phyloP scores from a whole-genome alignment of 2,113 vertebrate species.

The Delphinus delphis region DNA sequence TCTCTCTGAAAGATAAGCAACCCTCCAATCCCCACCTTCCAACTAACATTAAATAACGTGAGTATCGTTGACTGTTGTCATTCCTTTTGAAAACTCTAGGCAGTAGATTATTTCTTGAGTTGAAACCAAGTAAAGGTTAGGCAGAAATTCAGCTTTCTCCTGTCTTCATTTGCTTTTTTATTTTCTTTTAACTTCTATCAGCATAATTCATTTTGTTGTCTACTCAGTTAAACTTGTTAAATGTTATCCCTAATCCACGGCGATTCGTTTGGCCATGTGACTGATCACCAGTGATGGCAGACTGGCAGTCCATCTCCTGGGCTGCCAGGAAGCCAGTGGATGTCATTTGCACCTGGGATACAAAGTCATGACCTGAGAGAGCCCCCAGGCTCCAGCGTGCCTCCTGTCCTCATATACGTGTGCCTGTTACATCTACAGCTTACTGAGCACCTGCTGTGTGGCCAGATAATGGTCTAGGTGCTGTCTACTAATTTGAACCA shows the following conservation, averaged over 20 bases:
- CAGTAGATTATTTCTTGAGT: not conserved
- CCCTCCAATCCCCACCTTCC: not conserved
- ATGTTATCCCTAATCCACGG: not conserved
- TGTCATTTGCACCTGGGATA: not conserved
- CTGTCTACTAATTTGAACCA: not conserved
- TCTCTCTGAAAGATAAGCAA: not conserved
- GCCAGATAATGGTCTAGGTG: not conserved
- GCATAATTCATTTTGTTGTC: not conserved
- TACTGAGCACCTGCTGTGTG: not conserved
- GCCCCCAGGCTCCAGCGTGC: not conserved
- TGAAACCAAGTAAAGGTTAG: not conserved
- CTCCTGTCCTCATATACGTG: not conserved
- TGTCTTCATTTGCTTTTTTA: not conserved
- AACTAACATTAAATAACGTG: not conserved
- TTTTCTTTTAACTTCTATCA: conserved; percentile 1
- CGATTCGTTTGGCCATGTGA: not conserved
- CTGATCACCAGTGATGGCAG: not conserved
- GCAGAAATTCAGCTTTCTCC: not conserved
- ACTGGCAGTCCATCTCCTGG: not conserved
- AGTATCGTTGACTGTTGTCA: not conserved
- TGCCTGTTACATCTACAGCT: not conserved
- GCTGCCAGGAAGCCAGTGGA: not conserved
- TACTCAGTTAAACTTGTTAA: not conserved
- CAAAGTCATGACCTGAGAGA: not conserved
- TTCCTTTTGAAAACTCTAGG: not conserved